These are phyloP conservation scores for Petaurus breviceps DNA, from an alignment of 2,113 vertebrate species.

Conservation along the genomic window DNA sequence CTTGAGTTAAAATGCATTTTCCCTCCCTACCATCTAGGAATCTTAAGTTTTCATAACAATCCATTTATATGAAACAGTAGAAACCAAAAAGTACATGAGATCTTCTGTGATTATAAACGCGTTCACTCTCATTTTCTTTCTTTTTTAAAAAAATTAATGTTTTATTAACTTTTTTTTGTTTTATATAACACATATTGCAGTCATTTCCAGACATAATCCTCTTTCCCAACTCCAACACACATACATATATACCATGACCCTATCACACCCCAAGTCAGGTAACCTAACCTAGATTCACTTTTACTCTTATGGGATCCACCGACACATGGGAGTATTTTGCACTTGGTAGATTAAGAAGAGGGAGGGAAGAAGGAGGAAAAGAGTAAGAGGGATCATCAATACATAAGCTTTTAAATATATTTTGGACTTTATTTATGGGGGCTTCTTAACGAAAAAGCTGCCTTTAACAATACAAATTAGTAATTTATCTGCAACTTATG, in stretches of 20 bases:
- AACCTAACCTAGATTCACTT: not conserved
- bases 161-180: not conserved
- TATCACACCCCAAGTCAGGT: not conserved
- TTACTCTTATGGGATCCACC: not conserved
- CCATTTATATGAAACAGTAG: not conserved
- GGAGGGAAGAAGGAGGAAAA: not conserved
- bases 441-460: not conserved
- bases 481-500: not conserved
- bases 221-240: not conserved
- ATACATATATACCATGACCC: not conserved
- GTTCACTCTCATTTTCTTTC: not conserved
- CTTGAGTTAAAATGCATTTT: not conserved
- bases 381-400: not conserved
- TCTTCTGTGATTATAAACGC: not conserved
- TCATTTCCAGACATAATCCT: not conserved
- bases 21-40: not conserved
- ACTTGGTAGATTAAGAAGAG: not conserved
- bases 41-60: not conserved
- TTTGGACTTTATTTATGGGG: not conserved
- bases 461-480: not conserved
- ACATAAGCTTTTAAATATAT: not conserved
- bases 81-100: not conserved
- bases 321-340: not conserved
- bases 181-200: not conserved
- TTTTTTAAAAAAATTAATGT: not conserved